A percentile compares a stretch with the other conserved stretches of the same genome.
These are phyloP conservation scores for Neoaliturus tenellus DNA, from an alignment of 2,888 invertebrate genomes.

Conservation along the genomic window DNA sequence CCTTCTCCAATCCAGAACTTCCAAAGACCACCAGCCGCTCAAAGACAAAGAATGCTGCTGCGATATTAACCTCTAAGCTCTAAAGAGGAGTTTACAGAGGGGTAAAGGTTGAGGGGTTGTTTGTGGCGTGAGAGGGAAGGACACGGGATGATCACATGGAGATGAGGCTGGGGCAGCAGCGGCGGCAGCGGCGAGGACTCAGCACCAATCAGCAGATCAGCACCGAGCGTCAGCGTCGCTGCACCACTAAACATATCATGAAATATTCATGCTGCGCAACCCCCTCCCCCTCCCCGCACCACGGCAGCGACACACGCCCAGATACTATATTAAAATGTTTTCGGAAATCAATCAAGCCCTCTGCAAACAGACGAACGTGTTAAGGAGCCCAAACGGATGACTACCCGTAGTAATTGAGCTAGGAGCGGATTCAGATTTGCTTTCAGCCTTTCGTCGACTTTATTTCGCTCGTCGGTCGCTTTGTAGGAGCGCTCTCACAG, in stretches of 20 bases:
- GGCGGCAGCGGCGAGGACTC: background rate
- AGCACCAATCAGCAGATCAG: conserved; percentile 29
- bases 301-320: background rate
- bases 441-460: background rate
- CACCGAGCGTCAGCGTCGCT: background rate
- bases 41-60: too few species aligned
- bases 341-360: conserved; percentile 56
- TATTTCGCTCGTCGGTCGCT: background rate
- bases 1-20: too few species aligned
- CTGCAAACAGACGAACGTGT: conserved; percentile 52
- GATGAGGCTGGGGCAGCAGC: background rate
- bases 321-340: conserved; percentile 59
- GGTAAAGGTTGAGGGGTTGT: background rate
- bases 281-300: background rate
- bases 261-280: conserved; percentile 54
- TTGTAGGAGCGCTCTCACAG: background rate
- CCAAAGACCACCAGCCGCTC: too few species aligned
- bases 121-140: background rate
- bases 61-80: background rate
- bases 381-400: conserved; percentile 27
- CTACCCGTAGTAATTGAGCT: conserved; percentile 37
- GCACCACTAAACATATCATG: conserved; percentile 56
- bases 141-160: conserved; percentile 35
- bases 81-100: background rate
- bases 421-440: background rate